Percentiles rank a stretch among this genome's conserved stretches.
Evolutionary conservation across 2,797 vertebrate genomes (phyloP).

Genomic region (Macrochelys suwanniensis): DNA sequence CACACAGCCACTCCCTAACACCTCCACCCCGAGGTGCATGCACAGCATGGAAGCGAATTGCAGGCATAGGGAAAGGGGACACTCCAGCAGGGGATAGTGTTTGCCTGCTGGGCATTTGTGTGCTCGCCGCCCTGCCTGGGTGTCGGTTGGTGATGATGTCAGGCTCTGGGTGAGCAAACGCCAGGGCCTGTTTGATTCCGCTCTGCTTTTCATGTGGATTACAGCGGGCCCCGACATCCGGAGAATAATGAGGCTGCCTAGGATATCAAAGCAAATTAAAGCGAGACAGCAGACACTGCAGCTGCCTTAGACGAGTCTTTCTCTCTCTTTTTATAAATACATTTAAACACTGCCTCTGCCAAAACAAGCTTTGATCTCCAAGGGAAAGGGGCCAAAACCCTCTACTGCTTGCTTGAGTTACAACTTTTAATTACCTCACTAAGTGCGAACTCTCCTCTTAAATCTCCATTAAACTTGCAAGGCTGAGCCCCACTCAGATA

Average conservation of each 20-base stretch:
- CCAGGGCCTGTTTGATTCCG: conserved; percentile 27
- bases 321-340: conserved; percentile 17
- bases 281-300: conserved; percentile 25
- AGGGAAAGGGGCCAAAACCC: conserved; percentile 60
- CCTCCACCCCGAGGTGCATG: fast-evolving
- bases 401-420: conserved; percentile 30
- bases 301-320: conserved; percentile 49
- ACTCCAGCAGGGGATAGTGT: background rate
- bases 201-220: background rate
- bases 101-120: fast-evolving
- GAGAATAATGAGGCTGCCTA: conserved; percentile 36
- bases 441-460: conserved; percentile 34
- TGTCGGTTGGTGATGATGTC: fast-evolving
- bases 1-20: background rate
- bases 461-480: background rate
- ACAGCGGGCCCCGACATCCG: background rate
- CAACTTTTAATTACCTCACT: conserved; percentile 49
- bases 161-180: background rate
- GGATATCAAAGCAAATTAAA: conserved; percentile 61
- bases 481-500: background rate
- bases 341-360: conserved; percentile 55
- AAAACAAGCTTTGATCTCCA: conserved; percentile 75
- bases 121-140: background rate
- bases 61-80: background rate
- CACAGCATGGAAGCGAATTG: fast-evolving